Base-by-base conservation (phyloP, 2,113 vertebrate genomes). In the Paratilapia polleni region DNA sequence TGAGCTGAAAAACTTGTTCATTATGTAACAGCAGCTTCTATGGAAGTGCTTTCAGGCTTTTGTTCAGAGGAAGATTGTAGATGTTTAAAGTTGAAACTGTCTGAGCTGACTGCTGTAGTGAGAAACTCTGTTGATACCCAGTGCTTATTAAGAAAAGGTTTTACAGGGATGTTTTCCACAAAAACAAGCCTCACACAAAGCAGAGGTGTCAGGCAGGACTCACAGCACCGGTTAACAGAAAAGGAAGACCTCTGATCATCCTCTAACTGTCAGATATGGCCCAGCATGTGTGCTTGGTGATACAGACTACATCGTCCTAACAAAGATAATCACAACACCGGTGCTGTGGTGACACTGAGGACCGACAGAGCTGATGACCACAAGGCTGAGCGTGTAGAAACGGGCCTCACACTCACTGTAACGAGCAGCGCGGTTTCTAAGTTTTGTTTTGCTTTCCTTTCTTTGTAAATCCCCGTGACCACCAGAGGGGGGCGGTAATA, bases 401-500 rank as follows among this genome's bases (percentile, higher is more conserved):
- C 85, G 60, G 73, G 54, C 74, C 61, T 17, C n/a, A 60, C 74
- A 41, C 13, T 38, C 17, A 2, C 38, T 31, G 47, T 36, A 36
- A 36, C 6, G 36, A 36, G 17, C 8, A 22, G 24, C 3, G 2
- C 24, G 14, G 26, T 57, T 14, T 52, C 7, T 64, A 3, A 13
- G n/a, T 68, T 24, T 82, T 26, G 3, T 43, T 38, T 20, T 49
- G 8, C 22, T 13, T 77, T 56, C 10, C 2, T n/a, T 34, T n/a
- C 19, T 1, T 1, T 28, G 36, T 2, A 56, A 19, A 31, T 89
- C 22, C 89, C 47, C 3, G 2, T 17, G 63, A 76, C 66, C 8
- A 89, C 93, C 91, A 93, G 58, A 91, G 81, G 89, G 91, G 91
- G 92, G 94, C 92, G 43, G 82, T 87, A 74, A 82, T 82, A 60